Evolutionary conservation across 2,797 vertebrate species (phyloP).

Genomic region (Triplophysa bombifrons): DNA sequence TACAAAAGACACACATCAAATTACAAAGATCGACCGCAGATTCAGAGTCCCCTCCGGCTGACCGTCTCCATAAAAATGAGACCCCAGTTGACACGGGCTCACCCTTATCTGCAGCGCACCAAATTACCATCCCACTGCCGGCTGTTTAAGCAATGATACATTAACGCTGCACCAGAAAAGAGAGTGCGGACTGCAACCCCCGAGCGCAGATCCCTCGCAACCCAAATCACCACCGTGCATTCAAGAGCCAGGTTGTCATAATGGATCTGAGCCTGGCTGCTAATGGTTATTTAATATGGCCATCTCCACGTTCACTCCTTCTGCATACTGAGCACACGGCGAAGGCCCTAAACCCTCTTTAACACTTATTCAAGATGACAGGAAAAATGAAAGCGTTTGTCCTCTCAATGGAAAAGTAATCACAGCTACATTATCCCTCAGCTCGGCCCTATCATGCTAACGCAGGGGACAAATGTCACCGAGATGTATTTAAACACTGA

Average conservation of each 20-base stretch:
- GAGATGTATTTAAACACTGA: slow-evolving; percentile 91
- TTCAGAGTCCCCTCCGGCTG: slow-evolving; percentile 6
- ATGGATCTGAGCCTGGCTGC: slow-evolving; percentile 80
- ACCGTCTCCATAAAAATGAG: slow-evolving; percentile 27
- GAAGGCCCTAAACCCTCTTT: slow-evolving; percentile 68
- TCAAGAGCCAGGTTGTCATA: slow-evolving; percentile 79
- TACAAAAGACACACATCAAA: slow-evolving; percentile 7
- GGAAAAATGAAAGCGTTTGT: slow-evolving; percentile 91
- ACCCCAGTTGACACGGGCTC: slow-evolving; percentile 31
- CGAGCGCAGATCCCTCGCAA: slow-evolving; percentile 80
- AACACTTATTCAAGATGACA: slow-evolving; percentile 94
- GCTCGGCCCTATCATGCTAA: slow-evolving; percentile 90
- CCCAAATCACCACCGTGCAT: slow-evolving; percentile 87
- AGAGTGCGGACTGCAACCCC: slow-evolving; percentile 69
- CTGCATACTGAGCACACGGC: slow-evolving; percentile 81
- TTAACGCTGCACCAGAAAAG: slow-evolving; percentile 55
- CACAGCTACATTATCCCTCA: slow-evolving; percentile 90
- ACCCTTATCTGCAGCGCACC: slow-evolving; percentile 78
- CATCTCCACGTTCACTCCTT: slow-evolving; percentile 85
- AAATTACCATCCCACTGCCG: slow-evolving; percentile 69
- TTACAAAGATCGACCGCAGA: slow-evolving; percentile 8
- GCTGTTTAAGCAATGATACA: slow-evolving; percentile 47
- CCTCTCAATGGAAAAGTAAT: slow-evolving; percentile 91
- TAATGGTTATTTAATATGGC: slow-evolving; percentile 91
- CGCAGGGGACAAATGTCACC: slow-evolving; percentile 89